phyloP scores from a whole-genome alignment of 2,888 invertebrate species.

The Acanthopleura granulata region DNA sequence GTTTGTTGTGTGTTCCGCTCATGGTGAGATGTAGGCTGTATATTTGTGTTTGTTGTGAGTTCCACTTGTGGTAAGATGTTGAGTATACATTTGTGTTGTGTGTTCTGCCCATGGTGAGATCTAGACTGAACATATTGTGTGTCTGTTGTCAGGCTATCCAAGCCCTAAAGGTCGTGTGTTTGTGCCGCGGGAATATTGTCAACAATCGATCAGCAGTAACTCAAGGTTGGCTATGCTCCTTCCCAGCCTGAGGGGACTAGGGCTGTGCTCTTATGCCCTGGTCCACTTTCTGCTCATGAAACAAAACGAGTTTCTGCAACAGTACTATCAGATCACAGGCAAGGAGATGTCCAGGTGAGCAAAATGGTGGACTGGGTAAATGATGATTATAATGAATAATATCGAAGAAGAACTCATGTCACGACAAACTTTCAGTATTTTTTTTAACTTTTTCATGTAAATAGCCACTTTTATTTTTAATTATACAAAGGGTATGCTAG shows the following conservation, averaged over 20 bases:
- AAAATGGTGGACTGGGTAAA: background rate
- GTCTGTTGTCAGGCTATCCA: background rate
- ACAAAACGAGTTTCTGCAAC: slow-evolving; percentile 56
- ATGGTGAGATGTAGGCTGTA: no score
- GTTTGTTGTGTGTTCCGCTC: no score
- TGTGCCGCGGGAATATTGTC: slow-evolving; percentile 33
- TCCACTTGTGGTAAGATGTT: no score
- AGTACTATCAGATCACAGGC: slow-evolving; percentile 34
- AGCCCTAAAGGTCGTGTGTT: background rate
- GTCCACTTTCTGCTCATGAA: slow-evolving; percentile 47
- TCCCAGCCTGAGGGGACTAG: slow-evolving; percentile 42
- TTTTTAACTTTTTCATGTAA: no score
- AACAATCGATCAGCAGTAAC: slow-evolving; percentile 25
- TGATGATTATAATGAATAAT: no score
- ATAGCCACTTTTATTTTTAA: no score
- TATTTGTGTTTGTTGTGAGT: no score
- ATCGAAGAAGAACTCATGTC: no score
- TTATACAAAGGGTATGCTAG: no score
- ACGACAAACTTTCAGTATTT: no score
- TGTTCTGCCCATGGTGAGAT: no score
- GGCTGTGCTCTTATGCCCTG: slow-evolving; percentile 54
- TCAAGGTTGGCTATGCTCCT: slow-evolving; percentile 37
- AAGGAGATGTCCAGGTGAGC: slow-evolving; percentile 22
- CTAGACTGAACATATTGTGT: background rate
- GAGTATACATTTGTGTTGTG: no score